A percentile compares a stretch with the other conserved stretches of the same genome.
Evolutionary conservation across 2,113 vertebrate genomes (phyloP).

Genomic region (Phodopus roborovskii): DNA sequence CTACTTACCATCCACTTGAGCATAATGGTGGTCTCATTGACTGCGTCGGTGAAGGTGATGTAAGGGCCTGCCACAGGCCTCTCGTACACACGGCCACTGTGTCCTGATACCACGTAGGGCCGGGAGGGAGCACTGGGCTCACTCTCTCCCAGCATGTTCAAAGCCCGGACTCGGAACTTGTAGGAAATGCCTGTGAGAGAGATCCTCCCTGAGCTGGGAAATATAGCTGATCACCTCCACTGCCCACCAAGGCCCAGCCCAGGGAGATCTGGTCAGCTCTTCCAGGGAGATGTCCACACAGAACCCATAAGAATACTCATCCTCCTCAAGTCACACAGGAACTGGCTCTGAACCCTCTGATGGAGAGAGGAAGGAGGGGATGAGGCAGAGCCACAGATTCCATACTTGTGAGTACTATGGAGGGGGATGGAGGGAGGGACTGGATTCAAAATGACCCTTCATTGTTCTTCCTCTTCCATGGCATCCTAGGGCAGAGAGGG

Average conservation of each 20-base stretch:
- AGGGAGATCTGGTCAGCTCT: background rate
- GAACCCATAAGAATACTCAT: background rate
- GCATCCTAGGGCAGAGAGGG: no score
- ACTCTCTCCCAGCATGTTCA: conserved; percentile 96
- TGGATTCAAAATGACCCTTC: background rate
- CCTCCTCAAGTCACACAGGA: background rate
- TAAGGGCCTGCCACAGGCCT: conserved; percentile 96
- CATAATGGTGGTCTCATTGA: conserved; percentile 98
- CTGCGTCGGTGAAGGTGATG: conserved; percentile 98
- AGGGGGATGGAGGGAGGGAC: no score
- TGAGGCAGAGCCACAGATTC: background rate
- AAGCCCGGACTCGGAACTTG: conserved; percentile 95
- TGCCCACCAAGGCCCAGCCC: background rate
- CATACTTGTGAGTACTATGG: accelerated
- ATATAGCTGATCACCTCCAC: no score
- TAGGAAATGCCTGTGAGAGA: conserved; percentile 92
- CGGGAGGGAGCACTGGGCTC: conserved; percentile 95
- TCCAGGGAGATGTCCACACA: background rate
- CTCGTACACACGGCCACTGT: conserved; percentile 89
- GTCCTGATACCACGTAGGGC: conserved; percentile 94
- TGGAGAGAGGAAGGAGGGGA: background rate
- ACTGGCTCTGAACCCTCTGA: background rate
- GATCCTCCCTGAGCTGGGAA: background rate
- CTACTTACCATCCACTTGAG: conserved; percentile 97
- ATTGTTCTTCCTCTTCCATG: background rate